Conservation (phyloP, 2,113 vertebrate genomes). For the Macroglossus sobrinus region DNA sequence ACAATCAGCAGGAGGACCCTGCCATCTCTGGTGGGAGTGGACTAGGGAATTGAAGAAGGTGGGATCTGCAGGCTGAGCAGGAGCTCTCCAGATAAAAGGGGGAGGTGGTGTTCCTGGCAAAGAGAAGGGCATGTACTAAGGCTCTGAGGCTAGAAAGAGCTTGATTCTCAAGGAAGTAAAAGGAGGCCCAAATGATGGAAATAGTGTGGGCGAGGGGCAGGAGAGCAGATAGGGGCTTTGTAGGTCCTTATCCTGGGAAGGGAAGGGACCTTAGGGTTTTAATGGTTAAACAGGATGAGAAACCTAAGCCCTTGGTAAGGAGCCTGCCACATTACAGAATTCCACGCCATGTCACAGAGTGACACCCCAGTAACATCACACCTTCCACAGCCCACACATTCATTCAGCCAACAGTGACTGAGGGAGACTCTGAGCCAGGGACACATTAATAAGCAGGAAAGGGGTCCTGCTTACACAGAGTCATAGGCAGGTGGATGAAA, state of each 20-base stretch:
- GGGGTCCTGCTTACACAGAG: too few relatives aligned
- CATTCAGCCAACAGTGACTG: accelerated
- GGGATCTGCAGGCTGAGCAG: not conserved
- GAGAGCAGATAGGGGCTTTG: not conserved
- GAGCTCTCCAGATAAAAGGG: not conserved
- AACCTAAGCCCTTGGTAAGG: not conserved
- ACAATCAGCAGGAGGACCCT: not conserved
- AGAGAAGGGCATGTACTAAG: not conserved
- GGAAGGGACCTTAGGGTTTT: not conserved
- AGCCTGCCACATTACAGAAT: accelerated
- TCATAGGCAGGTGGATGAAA: accelerated
- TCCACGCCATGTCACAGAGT: too few relatives aligned
- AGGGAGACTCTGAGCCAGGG: accelerated
- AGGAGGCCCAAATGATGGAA: not conserved
- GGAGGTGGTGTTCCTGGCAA: not conserved
- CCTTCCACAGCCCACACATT: not conserved
- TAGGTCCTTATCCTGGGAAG: not conserved
- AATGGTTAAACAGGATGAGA: not conserved
- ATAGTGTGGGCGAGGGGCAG: not conserved
- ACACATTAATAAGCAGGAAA: not conserved
- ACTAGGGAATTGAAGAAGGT: not conserved
- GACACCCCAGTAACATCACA: accelerated
- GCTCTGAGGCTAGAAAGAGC: not conserved
- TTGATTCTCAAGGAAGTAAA: not conserved
- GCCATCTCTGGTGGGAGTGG: not conserved